A percentile compares a stretch with the other conserved stretches of the same genome.
phyloP scores from a whole-genome alignment of 2,888 invertebrate species.

The Dorcus hopei region DNA sequence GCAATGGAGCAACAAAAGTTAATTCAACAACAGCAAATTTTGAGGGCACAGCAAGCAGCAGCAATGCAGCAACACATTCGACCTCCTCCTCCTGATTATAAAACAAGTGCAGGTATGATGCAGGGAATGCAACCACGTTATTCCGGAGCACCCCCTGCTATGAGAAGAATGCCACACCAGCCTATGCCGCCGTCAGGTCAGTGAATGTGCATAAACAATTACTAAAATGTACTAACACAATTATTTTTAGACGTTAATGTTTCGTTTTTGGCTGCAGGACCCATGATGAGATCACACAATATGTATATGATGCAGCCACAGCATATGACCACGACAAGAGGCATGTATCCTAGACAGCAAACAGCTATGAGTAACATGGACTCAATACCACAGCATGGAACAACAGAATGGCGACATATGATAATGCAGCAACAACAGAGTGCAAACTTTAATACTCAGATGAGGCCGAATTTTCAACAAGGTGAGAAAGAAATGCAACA shows the following conservation, averaged over 20 bases:
- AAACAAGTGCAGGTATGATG: slow-evolving; percentile 59
- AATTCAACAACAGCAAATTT: slow-evolving; percentile 53
- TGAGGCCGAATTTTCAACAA: slow-evolving; percentile 55
- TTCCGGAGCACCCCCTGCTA: slow-evolving; percentile 50
- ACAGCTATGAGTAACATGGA: slow-evolving; percentile 53
- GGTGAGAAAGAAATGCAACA: slow-evolving; percentile 27
- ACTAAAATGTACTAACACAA: not conserved
- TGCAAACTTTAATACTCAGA: slow-evolving; percentile 49
- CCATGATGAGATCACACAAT: slow-evolving; percentile 67
- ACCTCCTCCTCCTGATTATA: slow-evolving; percentile 85
- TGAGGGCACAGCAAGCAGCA: slow-evolving; percentile 54
- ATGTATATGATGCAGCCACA: slow-evolving; percentile 61
- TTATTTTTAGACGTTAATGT: not conserved
- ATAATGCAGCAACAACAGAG: slow-evolving; percentile 59
- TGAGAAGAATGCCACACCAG: slow-evolving; percentile 67
- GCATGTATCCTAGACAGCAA: slow-evolving; percentile 55
- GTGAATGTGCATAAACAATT: slow-evolving; percentile 12
- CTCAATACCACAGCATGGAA: slow-evolving; percentile 50
- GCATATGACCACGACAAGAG: slow-evolving; percentile 43
- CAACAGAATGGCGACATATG: slow-evolving; percentile 61
- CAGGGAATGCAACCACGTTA: slow-evolving; percentile 45
- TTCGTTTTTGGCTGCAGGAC: slow-evolving; percentile 47
- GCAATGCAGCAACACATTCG: slow-evolving; percentile 49
- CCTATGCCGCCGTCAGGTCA: slow-evolving; percentile 68
- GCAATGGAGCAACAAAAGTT: slow-evolving; percentile 46